Percentiles rank a stretch among this genome's conserved stretches.
Evolutionary conservation across 2,888 invertebrate species (phyloP).

Genomic region (Lymantria dispar): DNA sequence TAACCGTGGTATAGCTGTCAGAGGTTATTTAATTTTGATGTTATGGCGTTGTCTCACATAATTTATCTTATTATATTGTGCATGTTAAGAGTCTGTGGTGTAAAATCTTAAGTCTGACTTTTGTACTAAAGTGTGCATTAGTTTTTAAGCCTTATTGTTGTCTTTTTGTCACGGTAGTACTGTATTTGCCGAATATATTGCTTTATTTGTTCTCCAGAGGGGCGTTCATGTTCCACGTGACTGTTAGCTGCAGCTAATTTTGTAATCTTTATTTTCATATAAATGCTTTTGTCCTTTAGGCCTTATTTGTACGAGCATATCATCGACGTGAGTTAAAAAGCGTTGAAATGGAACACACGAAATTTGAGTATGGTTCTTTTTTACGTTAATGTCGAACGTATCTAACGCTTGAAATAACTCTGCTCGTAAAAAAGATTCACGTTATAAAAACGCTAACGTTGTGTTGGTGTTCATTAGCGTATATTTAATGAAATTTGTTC

Average conservation of each 20-base stretch:
- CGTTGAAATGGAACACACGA: no score
- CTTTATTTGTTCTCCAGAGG: not conserved
- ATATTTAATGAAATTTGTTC: no score
- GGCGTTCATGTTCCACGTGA: not conserved
- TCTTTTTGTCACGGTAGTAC: slow-evolving; percentile 1
- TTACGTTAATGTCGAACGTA: no score
- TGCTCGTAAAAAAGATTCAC: no score
- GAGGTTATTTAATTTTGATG: slow-evolving; percentile 31
- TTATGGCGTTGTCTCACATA: slow-evolving; percentile 35
- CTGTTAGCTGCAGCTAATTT: not conserved
- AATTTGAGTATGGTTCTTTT: no score
- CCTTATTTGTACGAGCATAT: no score
- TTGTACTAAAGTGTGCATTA: slow-evolving; percentile 47
- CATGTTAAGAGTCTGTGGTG: slow-evolving; percentile 35
- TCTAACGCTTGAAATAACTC: no score
- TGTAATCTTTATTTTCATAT: not conserved
- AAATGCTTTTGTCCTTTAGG: not conserved
- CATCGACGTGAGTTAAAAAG: no score
- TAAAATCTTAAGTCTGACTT: slow-evolving; percentile 68
- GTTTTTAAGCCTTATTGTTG: slow-evolving; percentile 11
- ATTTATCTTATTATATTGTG: slow-evolving; percentile 38
- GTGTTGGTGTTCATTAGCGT: no score
- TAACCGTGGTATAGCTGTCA: slow-evolving; percentile 27
- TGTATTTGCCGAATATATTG: not conserved
- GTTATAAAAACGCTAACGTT: no score